A percentile compares a stretch with the other conserved stretches of the same genome.
phyloP scores from a whole-genome alignment of 2,888 invertebrate species.

The Aporophyla lueneburgensis region DNA sequence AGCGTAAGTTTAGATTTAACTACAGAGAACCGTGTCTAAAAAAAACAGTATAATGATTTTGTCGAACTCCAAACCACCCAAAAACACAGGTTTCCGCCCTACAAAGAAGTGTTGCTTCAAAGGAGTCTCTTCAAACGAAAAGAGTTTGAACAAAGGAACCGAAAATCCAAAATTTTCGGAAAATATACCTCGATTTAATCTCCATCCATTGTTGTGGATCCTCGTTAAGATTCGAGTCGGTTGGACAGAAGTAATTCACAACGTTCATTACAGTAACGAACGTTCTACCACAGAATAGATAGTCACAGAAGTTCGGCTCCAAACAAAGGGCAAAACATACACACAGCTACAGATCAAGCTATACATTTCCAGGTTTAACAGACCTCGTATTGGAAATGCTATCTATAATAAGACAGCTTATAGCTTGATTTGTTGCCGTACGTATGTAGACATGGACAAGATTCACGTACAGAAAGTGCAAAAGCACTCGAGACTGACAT shows the following conservation, averaged over 20 bases:
- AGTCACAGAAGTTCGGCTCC: not conserved
- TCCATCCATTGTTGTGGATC: slow-evolving; percentile 59
- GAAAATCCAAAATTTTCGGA: slow-evolving; percentile 39
- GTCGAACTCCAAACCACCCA: not conserved
- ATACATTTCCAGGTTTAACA: too few species aligned
- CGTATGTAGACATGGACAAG: not conserved
- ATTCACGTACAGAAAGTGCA: not conserved
- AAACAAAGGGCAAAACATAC: not conserved
- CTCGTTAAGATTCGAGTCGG: slow-evolving; percentile 64
- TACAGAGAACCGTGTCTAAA: not conserved
- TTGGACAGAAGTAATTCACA: slow-evolving; percentile 64
- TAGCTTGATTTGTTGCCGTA: too few species aligned
- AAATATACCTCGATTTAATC: slow-evolving; percentile 59
- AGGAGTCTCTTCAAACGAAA: slow-evolving; percentile 38
- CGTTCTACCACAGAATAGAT: slow-evolving; percentile 16
- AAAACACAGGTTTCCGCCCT: slow-evolving; percentile 5
- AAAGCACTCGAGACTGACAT: not conserved
- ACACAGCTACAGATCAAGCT: too few species aligned
- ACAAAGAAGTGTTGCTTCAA: slow-evolving; percentile 49
- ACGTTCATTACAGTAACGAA: slow-evolving; percentile 65
- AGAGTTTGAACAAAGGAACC: slow-evolving; percentile 57
- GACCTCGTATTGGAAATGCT: too few species aligned
- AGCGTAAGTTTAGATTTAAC: not conserved
- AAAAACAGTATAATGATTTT: slow-evolving; percentile 1
- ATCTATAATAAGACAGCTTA: too few species aligned